Percentiles rank a stretch among this genome's conserved stretches.
phyloP scores from a whole-genome alignment of 2,888 invertebrate species.

The Dryobota labecula region DNA sequence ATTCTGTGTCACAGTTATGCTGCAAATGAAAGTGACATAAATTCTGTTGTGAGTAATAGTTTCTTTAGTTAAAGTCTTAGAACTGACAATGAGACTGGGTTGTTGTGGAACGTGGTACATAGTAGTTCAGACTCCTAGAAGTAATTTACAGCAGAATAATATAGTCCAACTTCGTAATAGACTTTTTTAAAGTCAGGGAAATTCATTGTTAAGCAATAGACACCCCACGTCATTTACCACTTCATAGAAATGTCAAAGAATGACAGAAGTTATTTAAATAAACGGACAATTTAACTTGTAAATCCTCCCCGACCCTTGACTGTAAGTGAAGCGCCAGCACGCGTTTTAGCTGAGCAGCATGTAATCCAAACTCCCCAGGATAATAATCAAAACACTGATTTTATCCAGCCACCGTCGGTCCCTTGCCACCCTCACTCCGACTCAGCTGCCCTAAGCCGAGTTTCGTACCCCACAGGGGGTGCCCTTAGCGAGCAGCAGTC shows the following conservation, averaged over 20 bases:
- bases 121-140: not conserved
- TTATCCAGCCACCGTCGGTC: too few relatives aligned
- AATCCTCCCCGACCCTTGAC: too few relatives aligned
- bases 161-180: too few relatives aligned
- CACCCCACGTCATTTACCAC: too few relatives aligned
- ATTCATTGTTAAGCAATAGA: not conserved
- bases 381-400: too few relatives aligned
- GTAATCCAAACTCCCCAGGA: too few relatives aligned
- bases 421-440: too few relatives aligned
- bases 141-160: not conserved
- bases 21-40: slow-evolving; percentile 48
- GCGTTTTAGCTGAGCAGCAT: too few relatives aligned
- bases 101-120: not conserved
- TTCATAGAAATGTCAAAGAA: not conserved
- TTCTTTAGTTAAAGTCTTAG: slow-evolving; percentile 9
- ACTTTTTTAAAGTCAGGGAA: not conserved
- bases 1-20: slow-evolving; percentile 32
- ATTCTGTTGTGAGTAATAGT: slow-evolving; percentile 30
- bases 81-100: not conserved
- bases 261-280: not conserved
- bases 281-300: not conserved
- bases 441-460: too few relatives aligned
- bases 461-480: too few relatives aligned
- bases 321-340: too few relatives aligned
- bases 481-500: too few relatives aligned